Conservation (phyloP, 2,797 vertebrate species). For the Lepus oiostolus region DNA sequence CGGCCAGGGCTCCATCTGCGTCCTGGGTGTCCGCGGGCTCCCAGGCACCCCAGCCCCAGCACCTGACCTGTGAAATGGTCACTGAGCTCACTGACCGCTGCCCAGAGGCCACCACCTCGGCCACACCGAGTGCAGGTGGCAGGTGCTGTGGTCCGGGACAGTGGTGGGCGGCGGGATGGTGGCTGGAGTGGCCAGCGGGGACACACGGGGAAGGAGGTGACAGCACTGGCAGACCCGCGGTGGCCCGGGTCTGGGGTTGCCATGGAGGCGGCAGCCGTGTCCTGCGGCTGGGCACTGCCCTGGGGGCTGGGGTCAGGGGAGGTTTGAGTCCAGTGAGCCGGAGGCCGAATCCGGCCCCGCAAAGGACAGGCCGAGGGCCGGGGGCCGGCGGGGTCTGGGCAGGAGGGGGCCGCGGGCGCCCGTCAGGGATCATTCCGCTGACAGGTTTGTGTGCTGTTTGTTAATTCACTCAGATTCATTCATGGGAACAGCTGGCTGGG, state of each 20-base stretch:
- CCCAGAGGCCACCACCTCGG: too few species aligned
- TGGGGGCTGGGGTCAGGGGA: too few species aligned
- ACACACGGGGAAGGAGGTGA: background rate
- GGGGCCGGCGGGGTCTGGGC: background rate
- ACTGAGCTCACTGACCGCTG: background rate
- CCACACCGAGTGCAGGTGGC: background rate
- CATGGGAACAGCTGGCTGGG: slow-evolving; percentile 88
- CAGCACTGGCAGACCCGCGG: accelerated
- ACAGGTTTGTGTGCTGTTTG: slow-evolving; percentile 90
- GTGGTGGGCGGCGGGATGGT: background rate
- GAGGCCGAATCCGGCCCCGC: background rate
- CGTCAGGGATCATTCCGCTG: slow-evolving; percentile 86
- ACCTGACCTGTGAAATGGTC: background rate
- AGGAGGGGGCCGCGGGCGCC: background rate
- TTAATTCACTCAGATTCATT: slow-evolving; percentile 90
- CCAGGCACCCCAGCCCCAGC: background rate
- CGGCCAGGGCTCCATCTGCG: accelerated
- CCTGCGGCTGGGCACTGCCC: background rate
- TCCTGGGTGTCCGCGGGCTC: background rate
- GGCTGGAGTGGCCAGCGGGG: accelerated
- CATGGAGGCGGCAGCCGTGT: too few species aligned
- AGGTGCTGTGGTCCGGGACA: too few species aligned
- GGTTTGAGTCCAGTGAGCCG: background rate
- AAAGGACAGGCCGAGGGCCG: background rate
- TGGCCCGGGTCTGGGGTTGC: background rate